Conservation (phyloP, 2,797 vertebrate genomes). For the Coreius guichenoti region DNA sequence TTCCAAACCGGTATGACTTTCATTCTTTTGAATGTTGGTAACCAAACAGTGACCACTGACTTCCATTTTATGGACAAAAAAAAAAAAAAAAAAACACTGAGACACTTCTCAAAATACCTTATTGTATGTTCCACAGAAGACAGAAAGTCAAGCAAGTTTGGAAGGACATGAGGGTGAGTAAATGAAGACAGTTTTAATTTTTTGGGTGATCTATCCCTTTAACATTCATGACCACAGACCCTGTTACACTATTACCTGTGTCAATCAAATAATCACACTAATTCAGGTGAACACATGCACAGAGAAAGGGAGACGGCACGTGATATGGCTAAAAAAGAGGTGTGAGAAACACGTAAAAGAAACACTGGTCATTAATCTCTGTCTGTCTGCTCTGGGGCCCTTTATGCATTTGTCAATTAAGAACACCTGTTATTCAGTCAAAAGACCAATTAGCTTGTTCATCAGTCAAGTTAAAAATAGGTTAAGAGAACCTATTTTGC, state of each 20-base stretch:
- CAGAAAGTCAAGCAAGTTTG: not conserved
- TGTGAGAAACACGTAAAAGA: conserved; percentile 44
- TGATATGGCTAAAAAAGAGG: conserved; percentile 20
- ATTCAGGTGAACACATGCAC: conserved; percentile 14
- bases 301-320: not conserved
- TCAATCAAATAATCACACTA: conserved; percentile 2
- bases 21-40: not conserved
- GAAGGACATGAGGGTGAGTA: not conserved
- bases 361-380: conserved; percentile 66
- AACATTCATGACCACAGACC: not conserved
- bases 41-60: not conserved
- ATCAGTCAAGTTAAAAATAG: conserved; percentile 78
- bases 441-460: conserved; percentile 81
- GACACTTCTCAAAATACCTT: not conserved
- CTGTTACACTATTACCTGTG: not conserved
- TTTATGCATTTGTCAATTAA: conserved; percentile 76
- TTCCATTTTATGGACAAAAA: not conserved
- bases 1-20: not conserved
- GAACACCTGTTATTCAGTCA: conserved; percentile 80
- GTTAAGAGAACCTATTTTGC: conserved; percentile 68
- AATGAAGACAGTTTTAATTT: not conserved
- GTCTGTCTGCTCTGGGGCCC: conserved; percentile 68
- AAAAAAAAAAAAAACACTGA: not conserved
- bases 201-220: not conserved
- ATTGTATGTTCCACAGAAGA: not conserved